Base-by-base conservation (phyloP, 2,797 vertebrate species). In the Takifugu ocellatus region DNA sequence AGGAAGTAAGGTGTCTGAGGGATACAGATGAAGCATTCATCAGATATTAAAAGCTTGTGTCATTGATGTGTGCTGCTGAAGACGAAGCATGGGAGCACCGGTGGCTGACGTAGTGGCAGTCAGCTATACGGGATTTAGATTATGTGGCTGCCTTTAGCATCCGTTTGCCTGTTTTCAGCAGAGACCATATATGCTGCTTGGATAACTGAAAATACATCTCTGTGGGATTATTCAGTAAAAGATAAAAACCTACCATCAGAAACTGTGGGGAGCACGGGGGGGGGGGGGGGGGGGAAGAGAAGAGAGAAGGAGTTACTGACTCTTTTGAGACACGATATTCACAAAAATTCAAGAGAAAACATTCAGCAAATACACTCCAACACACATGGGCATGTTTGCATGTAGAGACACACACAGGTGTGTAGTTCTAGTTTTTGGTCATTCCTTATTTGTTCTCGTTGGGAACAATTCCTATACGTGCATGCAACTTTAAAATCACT, bases 231-330 rank as follows among this genome's bases (percentile, higher is more conserved):
- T 10, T 44, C 48, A 15, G 33, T 42, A 16, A 57, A 8, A 36
- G 45, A 31, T 24, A 68, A 72, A 69, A 53, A 93, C 95, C 82
- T 94, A 98, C 96, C 95, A 86, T 96, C 93, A 70, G 96, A 98
- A 87, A 92, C 91, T 90, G 83, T 39, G 16, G 25, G 44, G 67
- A 59, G 51, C 72, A n/a, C 5, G 21, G 15, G 16, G 39, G 8
- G 21, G 15, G 16, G 39, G 7, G 10, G 14, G 42, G 51, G 8
- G 55, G 49, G 52, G 47, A 54, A 53, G 45, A 74, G 5, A 79
- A 27, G 66, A 67, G 36, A 61, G 33, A 78, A 2, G 51, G n/a
- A 5, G 50, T 82, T 78, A 84, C 57, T 45, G 26, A 50, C 25
- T 33, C 24, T 5, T 17, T 11, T 24, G 21, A 21, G 21, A 56